Percentiles rank a stretch among this genome's conserved stretches.
Evolutionary conservation across 2,797 vertebrate species (phyloP).

Genomic region (Eutrigla gurnardus): DNA sequence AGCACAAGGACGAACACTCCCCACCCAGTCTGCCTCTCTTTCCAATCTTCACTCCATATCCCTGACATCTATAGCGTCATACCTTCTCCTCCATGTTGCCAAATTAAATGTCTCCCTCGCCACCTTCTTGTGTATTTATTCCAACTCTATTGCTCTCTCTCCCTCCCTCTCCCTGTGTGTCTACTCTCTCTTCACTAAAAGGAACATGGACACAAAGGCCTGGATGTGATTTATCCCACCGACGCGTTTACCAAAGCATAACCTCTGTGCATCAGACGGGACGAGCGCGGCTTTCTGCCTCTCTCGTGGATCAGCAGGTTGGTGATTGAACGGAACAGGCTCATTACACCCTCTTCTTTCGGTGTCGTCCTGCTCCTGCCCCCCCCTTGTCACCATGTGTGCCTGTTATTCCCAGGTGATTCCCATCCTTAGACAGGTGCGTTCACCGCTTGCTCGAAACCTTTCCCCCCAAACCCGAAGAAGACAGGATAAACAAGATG

Average conservation of each 20-base stretch:
- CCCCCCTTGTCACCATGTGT: background rate
- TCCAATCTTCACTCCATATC: constrained; percentile 14
- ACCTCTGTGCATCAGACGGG: constrained; percentile 29
- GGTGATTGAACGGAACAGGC: constrained; percentile 17
- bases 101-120: constrained; percentile 4
- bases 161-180: no score
- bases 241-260: constrained; percentile 30
- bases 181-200: background rate
- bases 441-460: background rate
- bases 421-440: background rate
- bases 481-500: background rate
- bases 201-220: constrained; percentile 26
- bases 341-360: constrained; percentile 22
- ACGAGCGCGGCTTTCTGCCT: constrained; percentile 21
- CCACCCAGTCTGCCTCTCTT: constrained; percentile 19
- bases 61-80: background rate
- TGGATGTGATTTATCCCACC: constrained; percentile 44
- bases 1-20: constrained; percentile 41
- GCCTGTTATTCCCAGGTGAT: constrained; percentile 11
- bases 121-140: constrained; percentile 20
- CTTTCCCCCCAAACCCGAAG: background rate
- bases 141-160: constrained; percentile 19
- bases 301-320: constrained; percentile 36
- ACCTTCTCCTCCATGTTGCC: constrained; percentile 11
- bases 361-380: constrained; percentile 9